phyloP scores from a whole-genome alignment of 2,113 vertebrate species.

The Amblyornis subalaris region DNA sequence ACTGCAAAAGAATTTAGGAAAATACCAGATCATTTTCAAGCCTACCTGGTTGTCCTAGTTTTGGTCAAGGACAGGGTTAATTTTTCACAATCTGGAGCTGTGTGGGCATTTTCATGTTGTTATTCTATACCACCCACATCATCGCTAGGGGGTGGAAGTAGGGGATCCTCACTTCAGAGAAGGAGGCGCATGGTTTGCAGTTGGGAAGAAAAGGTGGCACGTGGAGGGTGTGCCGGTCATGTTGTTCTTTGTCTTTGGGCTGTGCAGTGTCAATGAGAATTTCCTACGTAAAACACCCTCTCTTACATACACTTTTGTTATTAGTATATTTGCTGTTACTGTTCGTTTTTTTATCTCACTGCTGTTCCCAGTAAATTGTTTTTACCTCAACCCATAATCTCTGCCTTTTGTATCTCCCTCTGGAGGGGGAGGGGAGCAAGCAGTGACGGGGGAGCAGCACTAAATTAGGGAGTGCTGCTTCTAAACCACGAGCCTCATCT shows the following conservation, averaged over 20 bases:
- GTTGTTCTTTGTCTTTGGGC: neutral
- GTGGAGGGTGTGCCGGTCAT: neutral
- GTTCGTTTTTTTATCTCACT: neutral
- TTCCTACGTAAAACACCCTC: neutral
- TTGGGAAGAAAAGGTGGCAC: neutral
- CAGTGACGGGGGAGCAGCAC: rapidly evolving
- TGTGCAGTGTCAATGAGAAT: rapidly evolving
- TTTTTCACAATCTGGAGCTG: neutral
- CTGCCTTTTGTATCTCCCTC: neutral
- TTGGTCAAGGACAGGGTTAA: neutral
- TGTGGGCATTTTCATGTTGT: rapidly evolving
- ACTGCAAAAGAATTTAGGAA: neutral
- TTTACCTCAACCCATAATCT: neutral
- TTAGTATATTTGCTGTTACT: neutral
- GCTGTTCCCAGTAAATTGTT: neutral
- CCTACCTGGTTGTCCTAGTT: neutral
- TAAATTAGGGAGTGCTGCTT: neutral
- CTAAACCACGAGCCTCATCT: neutral
- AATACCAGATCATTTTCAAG: rapidly evolving
- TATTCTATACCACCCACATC: neutral
- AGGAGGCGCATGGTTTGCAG: rapidly evolving
- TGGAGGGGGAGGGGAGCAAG: rapidly evolving
- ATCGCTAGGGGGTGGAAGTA: rapidly evolving
- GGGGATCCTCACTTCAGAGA: neutral
- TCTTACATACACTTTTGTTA: too few species aligned